Conservation (phyloP, 2,797 vertebrate genomes). For the Smutsia temminckii region DNA sequence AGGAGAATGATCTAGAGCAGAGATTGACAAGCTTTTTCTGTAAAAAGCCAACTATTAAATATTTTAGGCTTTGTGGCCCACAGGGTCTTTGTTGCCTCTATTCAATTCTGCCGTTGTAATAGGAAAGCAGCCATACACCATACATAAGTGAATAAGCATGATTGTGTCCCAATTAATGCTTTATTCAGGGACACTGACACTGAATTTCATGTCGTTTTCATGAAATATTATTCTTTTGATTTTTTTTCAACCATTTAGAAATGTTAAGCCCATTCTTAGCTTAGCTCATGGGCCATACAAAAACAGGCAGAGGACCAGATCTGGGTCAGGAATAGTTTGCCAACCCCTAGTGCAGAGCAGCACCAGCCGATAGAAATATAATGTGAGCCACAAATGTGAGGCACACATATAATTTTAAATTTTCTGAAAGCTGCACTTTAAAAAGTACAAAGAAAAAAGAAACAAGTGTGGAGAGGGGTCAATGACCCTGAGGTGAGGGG, state of each 20-base stretch:
- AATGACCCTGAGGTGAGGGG: neutral
- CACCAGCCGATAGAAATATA: neutral
- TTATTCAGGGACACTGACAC: neutral
- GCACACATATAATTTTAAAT: neutral
- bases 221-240: neutral
- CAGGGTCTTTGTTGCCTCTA: neutral
- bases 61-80: neutral
- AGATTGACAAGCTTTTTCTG: neutral
- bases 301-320: neutral
- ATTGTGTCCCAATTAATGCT: neutral
- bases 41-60: neutral
- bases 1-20: neutral
- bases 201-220: neutral
- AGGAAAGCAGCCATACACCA: neutral
- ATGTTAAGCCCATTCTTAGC: neutral
- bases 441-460: neutral
- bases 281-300: neutral
- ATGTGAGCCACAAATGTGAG: neutral
- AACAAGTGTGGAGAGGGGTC: neutral
- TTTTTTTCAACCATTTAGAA: constrained; percentile 4
- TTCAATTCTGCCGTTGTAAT: neutral
- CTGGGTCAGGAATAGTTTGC: neutral
- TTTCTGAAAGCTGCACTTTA: neutral
- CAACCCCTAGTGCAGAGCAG: neutral
- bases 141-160: neutral